A percentile compares a stretch with the other conserved stretches of the same genome.
Conservation (phyloP, 2,113 vertebrate species). For the Circaetus cinerascens region DNA sequence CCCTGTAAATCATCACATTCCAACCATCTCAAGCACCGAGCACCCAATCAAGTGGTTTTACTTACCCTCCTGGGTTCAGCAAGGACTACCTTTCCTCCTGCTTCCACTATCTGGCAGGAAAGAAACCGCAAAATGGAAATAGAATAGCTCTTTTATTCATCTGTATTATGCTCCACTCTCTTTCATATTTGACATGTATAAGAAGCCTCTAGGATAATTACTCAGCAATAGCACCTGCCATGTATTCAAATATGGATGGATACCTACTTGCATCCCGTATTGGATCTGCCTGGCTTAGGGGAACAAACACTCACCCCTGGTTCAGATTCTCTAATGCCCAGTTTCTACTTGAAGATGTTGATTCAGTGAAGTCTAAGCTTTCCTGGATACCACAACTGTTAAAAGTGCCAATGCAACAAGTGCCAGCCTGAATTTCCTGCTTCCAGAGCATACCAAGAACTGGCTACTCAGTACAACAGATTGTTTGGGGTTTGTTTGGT, state of each 20-base stretch:
- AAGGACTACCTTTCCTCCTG: background rate
- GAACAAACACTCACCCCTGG: background rate
- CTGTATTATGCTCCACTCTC: background rate
- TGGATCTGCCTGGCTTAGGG: background rate
- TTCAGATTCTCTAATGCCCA: background rate
- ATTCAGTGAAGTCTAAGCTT: background rate
- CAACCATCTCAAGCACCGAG: background rate
- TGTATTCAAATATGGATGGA: background rate
- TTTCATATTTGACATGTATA: background rate
- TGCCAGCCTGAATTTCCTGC: background rate
- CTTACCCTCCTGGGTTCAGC: background rate
- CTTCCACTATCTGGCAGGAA: background rate
- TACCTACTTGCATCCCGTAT: background rate
- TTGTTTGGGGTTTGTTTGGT: background rate
- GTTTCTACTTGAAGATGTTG: background rate
- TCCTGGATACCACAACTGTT: background rate
- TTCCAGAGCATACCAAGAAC: background rate
- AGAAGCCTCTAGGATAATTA: background rate
- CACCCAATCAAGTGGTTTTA: background rate
- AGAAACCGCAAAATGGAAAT: background rate
- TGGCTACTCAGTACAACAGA: too few species aligned
- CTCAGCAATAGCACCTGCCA: background rate
- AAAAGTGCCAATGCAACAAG: background rate
- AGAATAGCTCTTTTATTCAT: background rate
- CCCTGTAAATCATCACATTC: background rate